Conservation (phyloP, 2,113 vertebrate species). For the Syrmaticus mikado region DNA sequence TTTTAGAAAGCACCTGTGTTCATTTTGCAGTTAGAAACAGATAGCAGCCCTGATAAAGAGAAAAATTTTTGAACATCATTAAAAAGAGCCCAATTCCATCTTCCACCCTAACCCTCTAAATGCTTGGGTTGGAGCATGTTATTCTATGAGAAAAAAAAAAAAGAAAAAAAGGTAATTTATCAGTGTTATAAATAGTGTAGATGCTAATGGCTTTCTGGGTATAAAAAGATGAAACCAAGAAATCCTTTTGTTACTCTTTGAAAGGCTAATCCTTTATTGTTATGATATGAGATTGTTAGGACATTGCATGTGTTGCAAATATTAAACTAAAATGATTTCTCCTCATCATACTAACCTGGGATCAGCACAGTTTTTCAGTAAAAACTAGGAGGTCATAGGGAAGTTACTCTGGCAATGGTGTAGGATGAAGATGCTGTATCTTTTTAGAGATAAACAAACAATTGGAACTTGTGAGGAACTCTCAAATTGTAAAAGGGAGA, state of each 20-base stretch:
- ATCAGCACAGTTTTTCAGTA: background rate
- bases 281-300: background rate
- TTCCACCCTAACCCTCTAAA: background rate
- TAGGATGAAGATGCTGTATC: background rate
- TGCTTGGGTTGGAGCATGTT: background rate
- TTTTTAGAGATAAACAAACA: background rate
- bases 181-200: background rate
- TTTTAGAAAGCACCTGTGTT: background rate
- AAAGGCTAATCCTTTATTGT: conserved; percentile 9
- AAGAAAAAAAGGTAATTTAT: background rate
- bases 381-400: background rate
- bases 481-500: background rate
- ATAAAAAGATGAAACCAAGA: conserved; percentile 1
- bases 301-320: background rate
- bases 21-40: background rate
- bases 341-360: background rate
- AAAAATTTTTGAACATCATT: background rate
- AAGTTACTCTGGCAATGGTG: background rate
- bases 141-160: background rate
- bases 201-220: background rate
- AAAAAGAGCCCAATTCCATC: background rate
- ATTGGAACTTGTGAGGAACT: background rate
- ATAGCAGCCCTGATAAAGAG: background rate
- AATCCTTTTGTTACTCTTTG: background rate
- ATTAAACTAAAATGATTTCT: background rate